Evolutionary conservation across 2,888 invertebrate species (phyloP).

Genomic region (Diogma glabrata): DNA sequence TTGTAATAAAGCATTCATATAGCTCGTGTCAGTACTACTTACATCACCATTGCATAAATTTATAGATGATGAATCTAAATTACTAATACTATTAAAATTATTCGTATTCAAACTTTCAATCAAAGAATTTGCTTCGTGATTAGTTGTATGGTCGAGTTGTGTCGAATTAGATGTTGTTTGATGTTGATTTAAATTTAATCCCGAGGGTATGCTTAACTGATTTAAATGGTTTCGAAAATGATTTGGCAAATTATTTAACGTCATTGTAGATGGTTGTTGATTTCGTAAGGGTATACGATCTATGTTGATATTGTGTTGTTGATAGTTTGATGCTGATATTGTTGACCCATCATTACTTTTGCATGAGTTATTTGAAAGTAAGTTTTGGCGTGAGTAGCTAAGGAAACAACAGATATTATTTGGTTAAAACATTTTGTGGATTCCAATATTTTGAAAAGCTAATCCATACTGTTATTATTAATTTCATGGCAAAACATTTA

Average conservation of each 20-base stretch:
- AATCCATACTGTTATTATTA: no score
- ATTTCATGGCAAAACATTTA: no score
- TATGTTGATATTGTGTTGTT: conserved; percentile 26
- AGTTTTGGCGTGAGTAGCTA: conserved; percentile 83
- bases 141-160: conserved; percentile 19
- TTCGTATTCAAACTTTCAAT: conserved; percentile 23
- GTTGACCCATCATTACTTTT: conserved; percentile 63
- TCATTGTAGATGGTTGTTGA: conserved; percentile 23
- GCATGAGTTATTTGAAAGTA: conserved; percentile 53
- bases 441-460: no score
- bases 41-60: conserved; percentile 15
- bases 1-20: conserved; percentile 5
- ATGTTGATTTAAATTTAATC: conserved; percentile 17
- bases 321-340: conserved; percentile 25
- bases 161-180: conserved; percentile 15
- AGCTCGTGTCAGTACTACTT: background rate
- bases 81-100: conserved; percentile 12
- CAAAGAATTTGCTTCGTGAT: no score
- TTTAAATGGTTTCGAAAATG: conserved; percentile 7
- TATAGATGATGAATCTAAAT: conserved; percentile 15
- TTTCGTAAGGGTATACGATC: conserved; percentile 18
- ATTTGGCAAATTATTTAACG: conserved; percentile 21
- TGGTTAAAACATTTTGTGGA: conserved; percentile 4
- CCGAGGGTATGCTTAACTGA: background rate
- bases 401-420: conserved; percentile 27